Evolutionary conservation across 2,113 vertebrate species (phyloP), one percentile per base, ranked within the genome.

Genomic region (Fregetta grallaria): DNA sequence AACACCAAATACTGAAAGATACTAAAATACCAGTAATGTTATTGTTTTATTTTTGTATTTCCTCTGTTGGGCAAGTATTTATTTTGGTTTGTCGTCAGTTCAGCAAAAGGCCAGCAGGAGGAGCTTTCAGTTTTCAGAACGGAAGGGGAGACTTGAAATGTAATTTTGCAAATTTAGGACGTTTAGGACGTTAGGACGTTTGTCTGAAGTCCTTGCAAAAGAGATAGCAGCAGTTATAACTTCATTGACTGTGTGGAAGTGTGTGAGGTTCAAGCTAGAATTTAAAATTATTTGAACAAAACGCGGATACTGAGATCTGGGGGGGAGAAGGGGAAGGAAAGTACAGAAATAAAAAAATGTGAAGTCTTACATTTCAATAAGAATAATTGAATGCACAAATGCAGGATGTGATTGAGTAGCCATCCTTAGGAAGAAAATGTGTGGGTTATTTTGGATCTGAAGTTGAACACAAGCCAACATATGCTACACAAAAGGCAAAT

Each of bases 21-120:
- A 50, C 4, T n/a, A 27, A 55, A 81, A 68, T 67, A 38, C 13
- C 34, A 68, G 10, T 49, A 25, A 44, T 45, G 21, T 55, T 73
- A 3, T 26, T 66, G 32, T 73, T 66, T 56, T 6, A 4, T 67
- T 85, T 81, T 52, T 75, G 7, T 32, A 3, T 68, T 85, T 70
- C 20, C 20, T 72, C 49, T 17, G 11, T 70, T 93, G 88, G 67
- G 45, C 27, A 62, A 38, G 36, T 85, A 30, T 34, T 77, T 67
- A 18, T 88, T 82, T 76, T 59, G 30, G 16, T 70, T 92, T 87
- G 21, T 55, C 52, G 75, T 86, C 40, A 76, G 49, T 88, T 92
- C 19, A 7, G 9, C 20, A 12, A 29, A 93, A 80, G 49, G 38
- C 92, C 92, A 88, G 74, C 81, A 95, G 94, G 96, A 97, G 92